These are phyloP conservation scores for Polymixis lichenea DNA, from an alignment of 2,888 invertebrate species.

Conservation along the genomic window DNA sequence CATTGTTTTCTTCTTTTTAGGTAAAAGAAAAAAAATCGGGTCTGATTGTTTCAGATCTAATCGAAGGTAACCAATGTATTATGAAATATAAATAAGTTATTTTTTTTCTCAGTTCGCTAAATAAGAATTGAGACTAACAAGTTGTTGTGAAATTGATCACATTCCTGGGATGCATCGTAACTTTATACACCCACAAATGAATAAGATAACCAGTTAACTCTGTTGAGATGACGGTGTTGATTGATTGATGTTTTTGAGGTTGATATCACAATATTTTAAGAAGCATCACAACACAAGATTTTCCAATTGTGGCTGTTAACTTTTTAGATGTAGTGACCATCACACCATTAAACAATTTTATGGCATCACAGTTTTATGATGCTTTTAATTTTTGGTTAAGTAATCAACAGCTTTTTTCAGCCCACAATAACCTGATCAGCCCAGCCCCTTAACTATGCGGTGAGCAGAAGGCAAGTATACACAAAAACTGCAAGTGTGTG, in stretches of 20 bases:
- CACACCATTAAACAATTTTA: neutral
- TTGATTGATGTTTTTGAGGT: neutral
- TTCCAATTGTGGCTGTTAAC: neutral
- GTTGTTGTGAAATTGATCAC: neutral
- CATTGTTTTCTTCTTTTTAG: no score
- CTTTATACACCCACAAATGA: neutral
- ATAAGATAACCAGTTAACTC: neutral
- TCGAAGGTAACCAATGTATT: neutral
- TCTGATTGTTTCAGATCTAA: neutral
- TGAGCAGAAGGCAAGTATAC: slow-evolving; percentile 83
- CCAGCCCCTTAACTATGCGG: slow-evolving; percentile 85
- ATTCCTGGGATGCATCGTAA: neutral
- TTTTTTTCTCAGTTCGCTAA: neutral
- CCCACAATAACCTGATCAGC: neutral
- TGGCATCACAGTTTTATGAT: no score
- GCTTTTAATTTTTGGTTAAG: neutral
- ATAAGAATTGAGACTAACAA: neutral
- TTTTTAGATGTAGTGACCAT: neutral
- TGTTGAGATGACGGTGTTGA: neutral
- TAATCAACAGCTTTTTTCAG: neutral
- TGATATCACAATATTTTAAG: neutral
- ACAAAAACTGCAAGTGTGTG: slow-evolving; percentile 88
- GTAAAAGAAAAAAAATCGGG: no score
- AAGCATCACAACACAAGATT: neutral
- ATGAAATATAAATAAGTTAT: neutral